Conservation (phyloP, 2,888 invertebrate species). For the Diarsia dahlii region DNA sequence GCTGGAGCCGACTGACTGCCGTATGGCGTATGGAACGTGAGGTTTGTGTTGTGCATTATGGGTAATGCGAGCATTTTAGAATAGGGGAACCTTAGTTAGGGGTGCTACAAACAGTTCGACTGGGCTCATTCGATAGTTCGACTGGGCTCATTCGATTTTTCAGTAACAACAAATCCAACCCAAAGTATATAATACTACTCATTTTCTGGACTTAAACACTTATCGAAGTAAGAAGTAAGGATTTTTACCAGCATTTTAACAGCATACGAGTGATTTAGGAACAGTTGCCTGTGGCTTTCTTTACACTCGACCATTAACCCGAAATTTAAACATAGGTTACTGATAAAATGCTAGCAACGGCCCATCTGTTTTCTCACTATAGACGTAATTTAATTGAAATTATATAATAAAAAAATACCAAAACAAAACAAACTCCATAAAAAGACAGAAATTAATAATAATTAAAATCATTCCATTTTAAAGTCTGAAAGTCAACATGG, state of each 20-base stretch:
- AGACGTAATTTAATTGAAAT: too few species aligned
- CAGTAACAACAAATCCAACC: background rate
- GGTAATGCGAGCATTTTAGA: conserved; percentile 29
- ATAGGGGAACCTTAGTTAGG: conserved; percentile 7
- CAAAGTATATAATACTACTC: background rate
- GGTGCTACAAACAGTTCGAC: too few species aligned
- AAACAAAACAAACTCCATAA: conserved; percentile 15
- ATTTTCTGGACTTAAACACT: background rate
- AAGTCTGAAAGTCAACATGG: conserved; percentile 52
- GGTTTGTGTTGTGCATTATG: conserved; percentile 30
- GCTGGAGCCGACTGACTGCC: conserved; percentile 32
- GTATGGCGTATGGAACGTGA: conserved; percentile 40
- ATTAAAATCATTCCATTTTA: conserved; percentile 52
- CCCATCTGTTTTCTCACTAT: background rate
- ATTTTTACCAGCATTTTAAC: background rate
- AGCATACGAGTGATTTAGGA: background rate
- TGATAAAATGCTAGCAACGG: background rate
- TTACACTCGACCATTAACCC: too few species aligned
- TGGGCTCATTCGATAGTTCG: too few species aligned
- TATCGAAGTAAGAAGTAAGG: background rate
- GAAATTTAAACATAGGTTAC: too few species aligned
- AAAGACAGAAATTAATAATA: conserved; percentile 26
- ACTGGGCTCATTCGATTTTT: background rate
- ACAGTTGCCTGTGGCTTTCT: background rate
- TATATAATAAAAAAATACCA: conserved; percentile 6